These are phyloP conservation scores for Colossoma macropomum DNA, from an alignment of 2,113 vertebrate genomes.

Conservation along the genomic window DNA sequence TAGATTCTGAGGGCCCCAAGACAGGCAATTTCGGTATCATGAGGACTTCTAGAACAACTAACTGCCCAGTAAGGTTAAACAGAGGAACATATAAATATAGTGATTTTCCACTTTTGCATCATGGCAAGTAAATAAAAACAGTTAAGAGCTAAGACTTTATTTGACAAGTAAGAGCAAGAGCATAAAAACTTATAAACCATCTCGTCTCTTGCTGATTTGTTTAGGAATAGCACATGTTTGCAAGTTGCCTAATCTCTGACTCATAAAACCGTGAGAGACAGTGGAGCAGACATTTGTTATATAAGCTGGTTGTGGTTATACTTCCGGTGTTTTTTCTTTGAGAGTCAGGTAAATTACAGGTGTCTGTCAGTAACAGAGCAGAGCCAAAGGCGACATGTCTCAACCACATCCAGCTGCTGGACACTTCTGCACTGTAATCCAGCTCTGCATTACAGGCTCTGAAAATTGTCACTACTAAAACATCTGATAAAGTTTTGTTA, in stretches of 20 bases:
- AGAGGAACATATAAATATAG: constrained; percentile 18
- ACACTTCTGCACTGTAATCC: not conserved
- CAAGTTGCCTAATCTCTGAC: constrained; percentile 1
- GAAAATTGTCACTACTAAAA: not conserved
- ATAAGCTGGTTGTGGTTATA: not conserved
- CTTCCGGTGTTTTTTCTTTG: constrained; percentile 7
- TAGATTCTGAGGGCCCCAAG: constrained; percentile 8
- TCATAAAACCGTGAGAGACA: not conserved
- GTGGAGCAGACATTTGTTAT: constrained; percentile 6
- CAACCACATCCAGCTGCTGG: constrained; percentile 33
- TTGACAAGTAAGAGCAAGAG: not conserved
- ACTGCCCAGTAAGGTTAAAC: constrained; percentile 19
- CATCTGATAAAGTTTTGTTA: no score
- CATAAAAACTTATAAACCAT: not conserved
- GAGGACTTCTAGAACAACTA: constrained; percentile 23
- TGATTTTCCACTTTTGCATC: constrained; percentile 1
- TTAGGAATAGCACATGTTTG: not conserved
- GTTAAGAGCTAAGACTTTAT: not conserved
- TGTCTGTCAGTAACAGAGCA: constrained; percentile 34
- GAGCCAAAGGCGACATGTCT: constrained; percentile 4
- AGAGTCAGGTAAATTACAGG: constrained; percentile 51
- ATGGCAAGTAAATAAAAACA: constrained; percentile 20
- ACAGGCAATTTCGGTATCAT: constrained; percentile 1
- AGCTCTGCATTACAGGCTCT: not conserved
- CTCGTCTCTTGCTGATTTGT: not conserved